Evolutionary conservation across 2,113 vertebrate species (phyloP).

Genomic region (Muntiacus muntjak): DNA sequence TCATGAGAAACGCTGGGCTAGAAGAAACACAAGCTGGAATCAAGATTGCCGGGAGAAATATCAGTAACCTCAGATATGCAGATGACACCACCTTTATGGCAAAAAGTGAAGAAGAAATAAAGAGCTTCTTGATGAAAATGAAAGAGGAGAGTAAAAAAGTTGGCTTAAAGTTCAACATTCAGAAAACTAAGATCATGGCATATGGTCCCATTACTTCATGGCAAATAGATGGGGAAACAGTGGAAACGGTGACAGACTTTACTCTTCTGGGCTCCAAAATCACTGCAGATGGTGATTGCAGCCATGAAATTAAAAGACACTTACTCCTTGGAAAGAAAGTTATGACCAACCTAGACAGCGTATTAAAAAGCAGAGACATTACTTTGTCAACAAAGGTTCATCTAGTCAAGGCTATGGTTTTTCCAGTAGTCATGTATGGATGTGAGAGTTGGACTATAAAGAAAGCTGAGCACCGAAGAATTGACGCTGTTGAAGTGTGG

Average conservation of each 20-base stretch:
- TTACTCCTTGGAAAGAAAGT: not conserved
- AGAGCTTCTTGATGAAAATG: not conserved
- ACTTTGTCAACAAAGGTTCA: not conserved
- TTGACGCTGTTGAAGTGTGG: not conserved
- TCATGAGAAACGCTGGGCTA: not conserved
- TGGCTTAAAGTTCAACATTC: not conserved
- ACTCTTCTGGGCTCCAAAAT: not conserved
- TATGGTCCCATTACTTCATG: not conserved
- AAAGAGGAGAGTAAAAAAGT: not conserved
- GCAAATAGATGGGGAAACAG: not conserved
- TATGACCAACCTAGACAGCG: not conserved
- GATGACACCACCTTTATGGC: not conserved
- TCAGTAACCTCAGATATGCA: not conserved
- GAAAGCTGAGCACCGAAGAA: not conserved
- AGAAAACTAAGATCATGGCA: not conserved
- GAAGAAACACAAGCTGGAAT: not conserved
- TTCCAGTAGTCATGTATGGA: not conserved
- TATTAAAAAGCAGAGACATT: not conserved
- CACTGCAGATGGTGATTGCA: not conserved
- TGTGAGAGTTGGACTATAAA: not conserved
- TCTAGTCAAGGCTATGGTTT: not conserved
- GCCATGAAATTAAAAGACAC: not conserved
- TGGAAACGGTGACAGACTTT: not conserved
- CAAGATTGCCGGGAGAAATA: not conserved
- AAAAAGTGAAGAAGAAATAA: not conserved